Evolutionary conservation across 2,888 invertebrate species (phyloP).

Genomic region (Idaea aversata): DNA sequence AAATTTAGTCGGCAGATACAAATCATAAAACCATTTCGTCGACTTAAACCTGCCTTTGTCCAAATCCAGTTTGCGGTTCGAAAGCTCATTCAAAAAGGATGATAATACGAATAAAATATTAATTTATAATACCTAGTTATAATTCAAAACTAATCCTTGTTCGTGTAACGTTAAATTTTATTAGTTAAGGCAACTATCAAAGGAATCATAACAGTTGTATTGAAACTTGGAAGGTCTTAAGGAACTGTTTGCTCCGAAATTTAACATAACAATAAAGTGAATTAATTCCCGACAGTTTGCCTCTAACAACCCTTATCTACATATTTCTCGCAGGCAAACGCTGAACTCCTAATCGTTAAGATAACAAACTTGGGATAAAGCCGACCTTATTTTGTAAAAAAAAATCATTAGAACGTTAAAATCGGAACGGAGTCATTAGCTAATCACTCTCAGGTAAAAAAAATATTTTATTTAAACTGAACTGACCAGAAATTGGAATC

Average conservation of each 20-base stretch:
- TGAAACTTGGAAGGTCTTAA: slow-evolving; percentile 26
- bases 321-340: slow-evolving; percentile 55
- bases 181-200: slow-evolving; percentile 23
- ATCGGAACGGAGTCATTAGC: slow-evolving; percentile 53
- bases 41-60: slow-evolving; percentile 43
- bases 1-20: slow-evolving; percentile 19
- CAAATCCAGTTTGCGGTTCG: slow-evolving; percentile 39
- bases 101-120: slow-evolving; percentile 35
- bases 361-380: slow-evolving; percentile 47
- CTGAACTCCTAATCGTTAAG: slow-evolving; percentile 59
- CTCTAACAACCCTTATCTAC: slow-evolving; percentile 41
- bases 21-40: slow-evolving; percentile 38
- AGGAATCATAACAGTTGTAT: slow-evolving; percentile 32
- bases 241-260: slow-evolving; percentile 38
- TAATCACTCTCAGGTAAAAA: slow-evolving; percentile 68
- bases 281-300: slow-evolving; percentile 47
- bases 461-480: slow-evolving; percentile 57
- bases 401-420: slow-evolving; percentile 25
- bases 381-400: slow-evolving; percentile 27
- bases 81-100: slow-evolving; percentile 38
- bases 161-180: slow-evolving; percentile 21
- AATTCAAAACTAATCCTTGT: slow-evolving; percentile 47
- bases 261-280: slow-evolving; percentile 63
- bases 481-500: slow-evolving; percentile 60
- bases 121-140: slow-evolving; percentile 46